These are phyloP conservation scores for Anagyrus pseudococci DNA, from an alignment of 2,888 invertebrate genomes.

Conservation along the genomic window DNA sequence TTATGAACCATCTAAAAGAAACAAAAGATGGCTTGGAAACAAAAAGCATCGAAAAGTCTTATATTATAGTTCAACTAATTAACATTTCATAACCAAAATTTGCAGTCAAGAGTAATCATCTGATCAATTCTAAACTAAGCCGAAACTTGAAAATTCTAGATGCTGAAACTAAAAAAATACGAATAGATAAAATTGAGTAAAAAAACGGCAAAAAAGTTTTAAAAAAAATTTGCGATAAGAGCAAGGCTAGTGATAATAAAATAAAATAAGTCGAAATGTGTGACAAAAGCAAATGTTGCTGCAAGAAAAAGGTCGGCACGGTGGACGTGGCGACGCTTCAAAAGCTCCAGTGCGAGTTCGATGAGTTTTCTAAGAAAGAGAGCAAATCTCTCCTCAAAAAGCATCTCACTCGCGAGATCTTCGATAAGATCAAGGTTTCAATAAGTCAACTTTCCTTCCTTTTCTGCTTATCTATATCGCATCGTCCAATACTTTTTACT, in stretches of 20 bases:
- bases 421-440: slow-evolving; percentile 39
- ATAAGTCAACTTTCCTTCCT: too few relatives aligned
- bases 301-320: slow-evolving; percentile 43
- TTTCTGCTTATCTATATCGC: too few relatives aligned
- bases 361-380: slow-evolving; percentile 61
- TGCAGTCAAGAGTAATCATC: not conserved
- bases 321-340: slow-evolving; percentile 49
- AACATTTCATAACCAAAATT: not conserved
- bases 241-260: too few relatives aligned
- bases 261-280: too few relatives aligned
- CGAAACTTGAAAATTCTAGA: not conserved
- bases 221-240: slow-evolving; percentile 51
- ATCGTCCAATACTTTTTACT: too few relatives aligned
- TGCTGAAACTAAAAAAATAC: not conserved
- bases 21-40: too few relatives aligned
- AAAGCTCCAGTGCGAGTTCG: slow-evolving; percentile 64
- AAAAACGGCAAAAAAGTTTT: not conserved
- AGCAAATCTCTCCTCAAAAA: slow-evolving; percentile 70
- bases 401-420: slow-evolving; percentile 41
- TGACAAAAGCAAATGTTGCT: slow-evolving; percentile 51
- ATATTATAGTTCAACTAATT: not conserved
- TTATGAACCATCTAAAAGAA: too few relatives aligned
- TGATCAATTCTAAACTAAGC: not conserved
- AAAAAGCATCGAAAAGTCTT: too few relatives aligned
- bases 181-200: too few relatives aligned